A percentile compares a stretch with the other conserved stretches of the same genome.
These are phyloP conservation scores for Heterocephalus glaber DNA, from an alignment of 2,113 vertebrate genomes.

Conservation along the genomic window DNA sequence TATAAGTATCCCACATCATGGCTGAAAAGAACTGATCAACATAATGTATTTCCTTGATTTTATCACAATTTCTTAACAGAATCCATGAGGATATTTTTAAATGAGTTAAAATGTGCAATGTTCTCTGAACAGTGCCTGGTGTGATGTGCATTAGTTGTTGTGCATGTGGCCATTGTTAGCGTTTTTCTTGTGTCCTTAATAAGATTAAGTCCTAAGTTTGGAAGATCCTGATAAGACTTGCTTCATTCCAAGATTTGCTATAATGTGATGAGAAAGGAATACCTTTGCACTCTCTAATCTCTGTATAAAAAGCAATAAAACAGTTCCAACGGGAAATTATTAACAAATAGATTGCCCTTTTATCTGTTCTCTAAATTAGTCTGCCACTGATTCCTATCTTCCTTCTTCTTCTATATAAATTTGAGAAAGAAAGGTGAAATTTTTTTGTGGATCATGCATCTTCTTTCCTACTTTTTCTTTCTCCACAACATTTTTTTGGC, in stretches of 20 bases:
- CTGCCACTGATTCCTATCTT: neutral
- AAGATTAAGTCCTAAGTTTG: neutral
- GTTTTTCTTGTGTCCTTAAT: neutral
- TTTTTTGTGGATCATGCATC: neutral
- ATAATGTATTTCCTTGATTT: neutral
- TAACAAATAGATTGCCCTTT: neutral
- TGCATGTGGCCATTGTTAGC: neutral
- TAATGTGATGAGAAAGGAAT: constrained; percentile 66
- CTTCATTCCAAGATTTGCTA: constrained; percentile 58
- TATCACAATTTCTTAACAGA: neutral
- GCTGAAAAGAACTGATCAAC: neutral
- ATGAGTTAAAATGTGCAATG: neutral
- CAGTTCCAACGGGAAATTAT: constrained; percentile 23
- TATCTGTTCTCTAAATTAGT: constrained; percentile 28
- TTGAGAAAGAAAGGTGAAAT: neutral
- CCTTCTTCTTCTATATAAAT: neutral
- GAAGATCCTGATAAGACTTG: neutral
- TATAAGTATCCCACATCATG: neutral
- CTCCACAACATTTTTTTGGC: neutral
- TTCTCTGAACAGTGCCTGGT: neutral
- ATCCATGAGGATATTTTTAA: neutral
- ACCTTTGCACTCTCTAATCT: constrained; percentile 57
- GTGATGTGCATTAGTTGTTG: too few species aligned
- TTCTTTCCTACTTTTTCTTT: neutral
- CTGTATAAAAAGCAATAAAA: constrained; percentile 66